Evolutionary conservation across 2,888 invertebrate species (phyloP), one percentile per base, ranked within the genome.

Genomic region (Pomacea canaliculata): DNA sequence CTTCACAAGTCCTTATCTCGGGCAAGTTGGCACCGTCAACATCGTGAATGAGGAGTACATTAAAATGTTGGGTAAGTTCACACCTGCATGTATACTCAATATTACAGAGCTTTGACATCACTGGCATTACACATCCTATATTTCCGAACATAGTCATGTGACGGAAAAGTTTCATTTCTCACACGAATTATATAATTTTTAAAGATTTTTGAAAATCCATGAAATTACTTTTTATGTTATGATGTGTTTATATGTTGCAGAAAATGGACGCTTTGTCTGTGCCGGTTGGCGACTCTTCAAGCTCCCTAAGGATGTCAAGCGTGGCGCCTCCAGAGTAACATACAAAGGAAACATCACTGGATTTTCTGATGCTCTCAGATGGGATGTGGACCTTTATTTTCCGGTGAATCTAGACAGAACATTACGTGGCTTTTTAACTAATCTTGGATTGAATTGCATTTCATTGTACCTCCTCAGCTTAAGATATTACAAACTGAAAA

Each of bases 271-370:
- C 49, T 76, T 67, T 49, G 56, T 60, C 12, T 74, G 80, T 63
- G 78, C 78, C n/a, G 75, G 74, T 8, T 76, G 70, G 71, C 59
- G 80, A 59, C 60, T 80, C 23, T 80, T 78, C 68, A 76, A 76
- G 19, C 78, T 80, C 12, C 71, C 74, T 8, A 18, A 71, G 5
- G 70, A 56, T 19, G 70, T 63, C 12, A 73, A 73, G 49, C 10
- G 16, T 56, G 77, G 77, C 37, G 69, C 80, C 10, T 75, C 80
- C n/a, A 70, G 71, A 27, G 80, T 80, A 13, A 80, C 78, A 0
- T 80, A 80, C 73, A 65, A 46, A n/a, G 80, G 80, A 23, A 72
- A 76, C 74, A 76, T 80, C 60, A 62, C 67, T n/a, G 80, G 74
- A 46, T 71, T 70, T 56, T 70, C 75, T 27, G 71, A 77, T 19